Percentiles rank a stretch among this genome's conserved stretches.
Conservation (phyloP, 2,797 vertebrate species). For the Thripadectes ignobilis region DNA sequence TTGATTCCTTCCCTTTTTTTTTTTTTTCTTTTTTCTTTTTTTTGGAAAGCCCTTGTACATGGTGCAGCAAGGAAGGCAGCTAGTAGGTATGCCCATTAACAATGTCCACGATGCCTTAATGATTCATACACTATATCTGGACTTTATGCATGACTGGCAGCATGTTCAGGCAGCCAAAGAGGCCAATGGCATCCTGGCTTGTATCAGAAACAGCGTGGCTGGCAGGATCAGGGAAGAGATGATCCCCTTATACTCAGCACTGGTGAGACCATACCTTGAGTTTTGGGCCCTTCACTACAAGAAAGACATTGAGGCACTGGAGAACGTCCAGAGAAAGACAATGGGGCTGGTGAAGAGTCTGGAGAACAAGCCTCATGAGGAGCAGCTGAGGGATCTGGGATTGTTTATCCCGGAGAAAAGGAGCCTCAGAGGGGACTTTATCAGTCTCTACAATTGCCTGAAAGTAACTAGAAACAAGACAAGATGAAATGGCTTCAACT, state of each 20-base stretch:
- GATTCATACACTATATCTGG: neutral
- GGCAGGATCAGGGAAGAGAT: neutral
- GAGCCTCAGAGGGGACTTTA: neutral
- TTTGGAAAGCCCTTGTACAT: neutral
- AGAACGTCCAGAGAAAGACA: neutral
- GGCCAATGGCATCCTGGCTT: neutral
- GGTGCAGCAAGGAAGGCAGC: neutral
- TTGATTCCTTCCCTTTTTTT: fast-evolving
- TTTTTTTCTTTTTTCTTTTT: neutral
- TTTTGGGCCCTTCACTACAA: neutral
- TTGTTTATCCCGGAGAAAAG: neutral
- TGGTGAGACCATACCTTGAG: neutral
- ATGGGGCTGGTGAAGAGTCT: neutral
- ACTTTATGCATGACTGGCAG: neutral
- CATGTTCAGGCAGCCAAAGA: neutral
- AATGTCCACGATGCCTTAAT: no score
- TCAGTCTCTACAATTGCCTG: neutral
- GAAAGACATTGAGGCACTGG: neutral
- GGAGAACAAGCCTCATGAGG: neutral
- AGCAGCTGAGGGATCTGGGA: neutral
- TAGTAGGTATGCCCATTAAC: neutral
- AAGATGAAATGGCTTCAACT: neutral
- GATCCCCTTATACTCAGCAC: neutral
- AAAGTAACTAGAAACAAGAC: neutral
- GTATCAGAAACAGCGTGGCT: no score